Evolutionary conservation across 2,113 vertebrate species (phyloP), one percentile per base, ranked within the genome.

Genomic region (Cebidichthys violaceus): DNA sequence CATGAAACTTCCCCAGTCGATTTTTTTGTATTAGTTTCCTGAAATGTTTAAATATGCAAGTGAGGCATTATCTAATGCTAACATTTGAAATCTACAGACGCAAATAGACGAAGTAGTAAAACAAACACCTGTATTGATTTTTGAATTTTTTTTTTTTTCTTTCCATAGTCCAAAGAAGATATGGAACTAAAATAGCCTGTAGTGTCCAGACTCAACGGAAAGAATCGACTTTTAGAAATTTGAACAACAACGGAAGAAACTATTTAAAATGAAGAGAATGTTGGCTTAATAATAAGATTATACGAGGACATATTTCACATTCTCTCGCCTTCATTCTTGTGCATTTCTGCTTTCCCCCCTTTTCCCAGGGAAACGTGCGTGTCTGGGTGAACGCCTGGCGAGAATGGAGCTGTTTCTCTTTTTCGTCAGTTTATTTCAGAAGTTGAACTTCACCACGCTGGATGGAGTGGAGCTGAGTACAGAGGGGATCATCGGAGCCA

Each of bases 371-470:
- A 96, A 94, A 52, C 93, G 96, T 1, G 78, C 67, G 0, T 98
- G 97, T 88, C 93, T 94, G 9, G 97, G 97, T 0, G 97, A 97
- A 85, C 55, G 92, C 52, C 79, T 98, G 84, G 97, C 96, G 0
- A 95, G 91, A 37, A 70, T 92, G 0, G 96, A 98, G 85, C 88
- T 98, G 43, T 97, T 98, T 79, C 91, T 97, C 77, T 97, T 97
- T 89, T 95, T 97, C 50, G 92, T 96, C 2, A 70, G 82, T 74
- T 92, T 97, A 60, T 64, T 96, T 37, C 96, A 97, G 93, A 97
- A 93, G 43, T 97, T 96, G 85, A 71, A 75, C n/a, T 95, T 98
- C 87, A 96, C 87, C 24, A 75, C 88, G 0, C 82, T 93, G 0
- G 84, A 80, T 0, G 92, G 85, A 59, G 93, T 88, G 3, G 79